These are phyloP conservation scores for Aphodius granarius DNA, from an alignment of 2,888 invertebrate genomes.

Conservation along the genomic window DNA sequence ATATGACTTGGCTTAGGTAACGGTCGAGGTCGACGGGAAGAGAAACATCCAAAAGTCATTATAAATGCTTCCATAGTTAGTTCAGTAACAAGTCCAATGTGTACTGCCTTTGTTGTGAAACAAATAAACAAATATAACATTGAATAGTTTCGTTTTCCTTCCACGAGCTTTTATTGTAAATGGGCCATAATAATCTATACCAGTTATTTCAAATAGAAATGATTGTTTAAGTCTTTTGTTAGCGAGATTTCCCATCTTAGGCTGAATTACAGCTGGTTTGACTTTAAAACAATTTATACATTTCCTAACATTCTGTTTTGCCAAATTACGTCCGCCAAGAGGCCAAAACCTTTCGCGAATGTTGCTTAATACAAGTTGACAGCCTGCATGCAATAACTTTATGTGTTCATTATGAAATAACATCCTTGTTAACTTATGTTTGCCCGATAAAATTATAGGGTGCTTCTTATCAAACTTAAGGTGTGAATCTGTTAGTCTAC, in stretches of 20 bases:
- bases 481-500: slow-evolving; percentile 7
- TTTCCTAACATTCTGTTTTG: neutral
- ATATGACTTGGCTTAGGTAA: neutral
- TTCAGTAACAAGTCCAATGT: neutral
- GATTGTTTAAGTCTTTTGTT: neutral
- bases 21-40: neutral
- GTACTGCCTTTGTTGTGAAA: neutral
- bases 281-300: neutral
- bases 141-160: neutral
- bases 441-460: slow-evolving; percentile 11
- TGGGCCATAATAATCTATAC: neutral
- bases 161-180: neutral
- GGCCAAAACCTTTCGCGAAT: slow-evolving; percentile 22
- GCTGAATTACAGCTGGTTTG: neutral
- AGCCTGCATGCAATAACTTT: slow-evolving; percentile 7
- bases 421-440: slow-evolving; percentile 9
- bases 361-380: slow-evolving; percentile 13
- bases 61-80: neutral
- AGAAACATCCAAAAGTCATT: neutral
- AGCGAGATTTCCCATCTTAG: neutral
- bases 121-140: slow-evolving; percentile 1
- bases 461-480: slow-evolving; percentile 10
- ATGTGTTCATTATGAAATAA: slow-evolving; percentile 16
- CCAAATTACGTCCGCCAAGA: slow-evolving; percentile 9
- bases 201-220: neutral